Conservation (phyloP, 2,888 invertebrate genomes). For the Athetis lepigone region DNA sequence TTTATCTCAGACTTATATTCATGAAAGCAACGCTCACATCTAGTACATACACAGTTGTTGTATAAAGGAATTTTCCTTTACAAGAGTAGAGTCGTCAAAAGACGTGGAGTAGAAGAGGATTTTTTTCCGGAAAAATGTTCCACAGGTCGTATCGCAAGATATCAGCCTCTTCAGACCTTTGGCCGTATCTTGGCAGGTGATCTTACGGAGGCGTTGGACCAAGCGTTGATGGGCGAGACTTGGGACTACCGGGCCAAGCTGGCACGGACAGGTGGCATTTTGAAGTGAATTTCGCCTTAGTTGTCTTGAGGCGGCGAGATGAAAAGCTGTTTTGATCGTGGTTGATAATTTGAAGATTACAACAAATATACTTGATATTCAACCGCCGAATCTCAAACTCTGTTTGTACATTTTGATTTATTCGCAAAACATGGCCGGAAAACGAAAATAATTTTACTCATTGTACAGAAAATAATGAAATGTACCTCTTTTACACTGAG, state of each 20-base stretch:
- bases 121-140: slow-evolving; percentile 41
- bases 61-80: slow-evolving; percentile 29
- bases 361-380: background rate
- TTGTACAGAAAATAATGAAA: background rate
- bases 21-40: no score
- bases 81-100: slow-evolving; percentile 54
- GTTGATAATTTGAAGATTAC: background rate
- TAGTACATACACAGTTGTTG: slow-evolving; percentile 43
- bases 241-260: slow-evolving; percentile 12
- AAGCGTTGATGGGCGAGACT: slow-evolving; percentile 29
- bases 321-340: background rate
- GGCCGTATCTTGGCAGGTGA: slow-evolving; percentile 48
- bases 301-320: background rate
- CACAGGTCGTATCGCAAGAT: slow-evolving; percentile 26
- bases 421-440: background rate
- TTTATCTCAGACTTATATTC: no score
- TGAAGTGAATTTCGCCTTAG: slow-evolving; percentile 32
- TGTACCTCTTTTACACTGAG: background rate
- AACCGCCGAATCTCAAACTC: no score
- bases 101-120: slow-evolving; percentile 32
- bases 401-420: no score
- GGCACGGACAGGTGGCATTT: slow-evolving; percentile 18
- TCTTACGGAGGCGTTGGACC: slow-evolving; percentile 47
- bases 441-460: background rate
- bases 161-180: slow-evolving; percentile 19